These are phyloP conservation scores for Acanthacorydalis orientalis DNA, from an alignment of 2,888 invertebrate species.

Conservation along the genomic window DNA sequence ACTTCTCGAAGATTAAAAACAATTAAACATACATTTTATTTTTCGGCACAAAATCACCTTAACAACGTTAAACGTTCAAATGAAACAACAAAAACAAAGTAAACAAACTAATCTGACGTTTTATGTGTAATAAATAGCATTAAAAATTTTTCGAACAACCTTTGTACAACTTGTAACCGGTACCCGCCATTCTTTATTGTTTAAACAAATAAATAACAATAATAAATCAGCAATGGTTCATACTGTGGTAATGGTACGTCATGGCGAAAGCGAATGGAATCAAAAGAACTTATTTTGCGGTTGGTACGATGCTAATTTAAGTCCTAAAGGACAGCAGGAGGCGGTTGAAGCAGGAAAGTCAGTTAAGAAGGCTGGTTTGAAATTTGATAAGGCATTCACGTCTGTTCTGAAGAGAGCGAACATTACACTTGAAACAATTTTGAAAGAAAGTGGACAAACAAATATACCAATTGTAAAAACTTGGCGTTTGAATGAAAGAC, in stretches of 20 bases:
- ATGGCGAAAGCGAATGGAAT: conserved; percentile 39
- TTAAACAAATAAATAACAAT: too few relatives aligned
- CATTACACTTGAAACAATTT: conserved; percentile 48
- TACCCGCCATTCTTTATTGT: too few relatives aligned
- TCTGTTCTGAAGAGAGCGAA: conserved; percentile 66
- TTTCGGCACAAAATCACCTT: neutral
- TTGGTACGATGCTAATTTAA: conserved; percentile 25
- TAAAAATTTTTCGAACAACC: too few relatives aligned
- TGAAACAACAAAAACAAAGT: neutral
- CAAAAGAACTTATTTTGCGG: conserved; percentile 34
- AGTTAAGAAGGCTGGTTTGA: conserved; percentile 46
- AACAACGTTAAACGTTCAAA: neutral
- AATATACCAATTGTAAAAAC: conserved; percentile 50
- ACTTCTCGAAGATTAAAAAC: neutral
- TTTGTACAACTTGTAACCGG: too few relatives aligned
- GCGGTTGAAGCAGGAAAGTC: conserved; percentile 56
- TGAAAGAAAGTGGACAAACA: conserved; percentile 48
- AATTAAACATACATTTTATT: neutral
- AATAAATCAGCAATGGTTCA: neutral
- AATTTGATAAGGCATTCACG: conserved; percentile 67
- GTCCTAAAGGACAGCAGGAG: conserved; percentile 43
- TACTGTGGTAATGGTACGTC: conserved; percentile 31
- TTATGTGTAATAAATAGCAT: too few relatives aligned
- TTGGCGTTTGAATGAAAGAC: conserved; percentile 77
- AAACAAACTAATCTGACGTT: neutral